phyloP scores from a whole-genome alignment of 1,140 invertebrate genomes.

The Phenacoccus solenopsis region DNA sequence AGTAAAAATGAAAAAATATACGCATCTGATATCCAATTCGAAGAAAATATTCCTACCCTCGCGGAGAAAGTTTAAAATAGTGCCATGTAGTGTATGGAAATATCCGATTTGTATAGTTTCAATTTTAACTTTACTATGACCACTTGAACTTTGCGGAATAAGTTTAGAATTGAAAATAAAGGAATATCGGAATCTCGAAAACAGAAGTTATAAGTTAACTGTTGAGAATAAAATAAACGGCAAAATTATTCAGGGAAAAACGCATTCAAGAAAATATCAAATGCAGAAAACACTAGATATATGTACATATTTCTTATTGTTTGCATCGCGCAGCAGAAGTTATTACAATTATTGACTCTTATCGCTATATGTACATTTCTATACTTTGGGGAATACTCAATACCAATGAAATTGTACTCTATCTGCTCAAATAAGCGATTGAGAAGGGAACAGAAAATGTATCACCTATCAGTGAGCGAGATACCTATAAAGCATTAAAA shows the following conservation, averaged over 20 bases:
- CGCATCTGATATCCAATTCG: no score
- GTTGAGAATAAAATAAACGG: not conserved
- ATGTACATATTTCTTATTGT: not conserved
- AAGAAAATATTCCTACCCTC: no score
- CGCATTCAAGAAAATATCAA: not conserved
- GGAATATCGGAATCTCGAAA: not conserved
- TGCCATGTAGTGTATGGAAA: not conserved
- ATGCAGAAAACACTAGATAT: not conserved
- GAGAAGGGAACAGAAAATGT: not conserved
- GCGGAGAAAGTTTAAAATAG: no score
- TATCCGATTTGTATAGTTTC: not conserved
- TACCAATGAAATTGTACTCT: not conserved
- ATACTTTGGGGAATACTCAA: no score
- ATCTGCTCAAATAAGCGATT: not conserved
- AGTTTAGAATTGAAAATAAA: not conserved
- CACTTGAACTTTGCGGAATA: not conserved
- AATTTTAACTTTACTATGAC: not conserved
- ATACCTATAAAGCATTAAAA: no score
- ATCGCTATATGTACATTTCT: not conserved
- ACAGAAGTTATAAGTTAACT: not conserved
- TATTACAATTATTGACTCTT: not conserved
- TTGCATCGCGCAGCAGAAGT: not conserved
- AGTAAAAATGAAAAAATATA: no score
- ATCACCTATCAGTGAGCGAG: no score
- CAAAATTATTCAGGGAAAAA: constrained; percentile 8